A percentile compares a stretch with the other conserved stretches of the same genome.
Conservation (phyloP, 1,140 invertebrate genomes). For the Drosophila littoralis region DNA sequence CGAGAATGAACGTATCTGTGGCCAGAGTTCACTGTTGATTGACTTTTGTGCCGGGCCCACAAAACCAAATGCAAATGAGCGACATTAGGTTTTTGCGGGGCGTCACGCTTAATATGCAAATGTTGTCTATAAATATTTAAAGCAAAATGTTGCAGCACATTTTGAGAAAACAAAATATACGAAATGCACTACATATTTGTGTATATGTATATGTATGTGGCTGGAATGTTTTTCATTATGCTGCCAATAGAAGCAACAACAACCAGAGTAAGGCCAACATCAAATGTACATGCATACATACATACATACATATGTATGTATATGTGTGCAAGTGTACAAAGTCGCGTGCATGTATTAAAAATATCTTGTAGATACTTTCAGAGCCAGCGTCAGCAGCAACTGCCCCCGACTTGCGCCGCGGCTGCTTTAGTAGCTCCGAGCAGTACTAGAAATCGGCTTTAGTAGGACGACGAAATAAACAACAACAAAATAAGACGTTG, state of each 20-base stretch:
- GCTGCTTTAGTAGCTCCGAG: conserved; percentile 31
- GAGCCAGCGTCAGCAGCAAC: conserved; percentile 11
- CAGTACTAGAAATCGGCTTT: conserved; percentile 74
- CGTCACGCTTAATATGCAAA: conserved; percentile 62
- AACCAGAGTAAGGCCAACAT: conserved; percentile 44
- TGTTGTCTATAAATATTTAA: conserved; percentile 59
- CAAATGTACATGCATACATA: conserved; percentile 54
- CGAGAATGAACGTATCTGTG: conserved; percentile 56
- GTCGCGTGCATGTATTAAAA: conserved; percentile 78
- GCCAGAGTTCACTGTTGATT: conserved; percentile 52
- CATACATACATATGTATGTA: conserved; percentile 26
- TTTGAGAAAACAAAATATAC: conserved; percentile 14
- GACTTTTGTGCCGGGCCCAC: conserved; percentile 30
- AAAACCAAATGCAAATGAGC: conserved; percentile 65
- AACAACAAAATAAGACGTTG: conserved; percentile 75
- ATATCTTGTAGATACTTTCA: conserved; percentile 78
- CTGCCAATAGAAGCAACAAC: conserved; percentile 55
- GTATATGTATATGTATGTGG: conserved; percentile 31
- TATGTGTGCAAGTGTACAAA: conserved; percentile 26
- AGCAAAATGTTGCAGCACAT: conserved; percentile 29
- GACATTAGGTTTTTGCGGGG: conserved; percentile 1
- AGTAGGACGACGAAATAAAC: conserved; percentile 46
- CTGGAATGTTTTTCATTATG: conserved; percentile 72
- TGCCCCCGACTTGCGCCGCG: conserved; percentile 44
- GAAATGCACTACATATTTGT: conserved; percentile 71